Evolutionary conservation across 2,888 invertebrate species (phyloP).

Genomic region (Mesochorus sp.): DNA sequence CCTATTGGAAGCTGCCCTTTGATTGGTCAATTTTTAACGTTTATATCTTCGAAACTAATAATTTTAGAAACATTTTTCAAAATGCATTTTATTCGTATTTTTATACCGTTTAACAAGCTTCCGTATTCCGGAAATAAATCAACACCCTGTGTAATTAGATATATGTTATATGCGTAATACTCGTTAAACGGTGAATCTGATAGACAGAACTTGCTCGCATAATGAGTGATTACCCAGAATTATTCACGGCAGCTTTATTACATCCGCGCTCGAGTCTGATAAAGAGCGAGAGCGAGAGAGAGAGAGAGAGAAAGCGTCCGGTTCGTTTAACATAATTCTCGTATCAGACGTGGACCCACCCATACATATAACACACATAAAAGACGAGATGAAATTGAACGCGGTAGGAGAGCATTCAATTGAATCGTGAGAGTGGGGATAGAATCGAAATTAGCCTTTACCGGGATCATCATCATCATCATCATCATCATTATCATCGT

Average conservation of each 20-base stretch:
- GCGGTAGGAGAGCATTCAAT: conserved; percentile 20
- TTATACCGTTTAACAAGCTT: too few species aligned
- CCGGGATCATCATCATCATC: conserved; percentile 17
- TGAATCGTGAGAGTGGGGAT: background rate
- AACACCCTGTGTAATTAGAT: background rate
- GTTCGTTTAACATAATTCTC: conserved; percentile 55
- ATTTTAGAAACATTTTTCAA: too few species aligned
- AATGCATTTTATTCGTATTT: background rate
- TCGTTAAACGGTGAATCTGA: conserved; percentile 43
- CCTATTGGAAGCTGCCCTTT: too few species aligned
- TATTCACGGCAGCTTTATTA: conserved; percentile 58
- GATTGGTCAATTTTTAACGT: too few species aligned
- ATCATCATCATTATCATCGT: conserved; percentile 10
- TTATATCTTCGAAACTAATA: too few species aligned
- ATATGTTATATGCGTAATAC: conserved; percentile 1
- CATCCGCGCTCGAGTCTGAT: conserved; percentile 29
- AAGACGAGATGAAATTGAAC: conserved; percentile 24
- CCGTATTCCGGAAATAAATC: too few species aligned
- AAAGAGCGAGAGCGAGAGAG: background rate
- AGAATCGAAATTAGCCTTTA: conserved; percentile 35
- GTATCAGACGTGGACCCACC: conserved; percentile 34
- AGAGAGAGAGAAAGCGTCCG: conserved; percentile 22
- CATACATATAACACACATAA: background rate
- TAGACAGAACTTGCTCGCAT: conserved; percentile 39
- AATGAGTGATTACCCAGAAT: conserved; percentile 52